Conservation (phyloP, 1,140 invertebrate genomes). For the Pogonomyrmex californicus region DNA sequence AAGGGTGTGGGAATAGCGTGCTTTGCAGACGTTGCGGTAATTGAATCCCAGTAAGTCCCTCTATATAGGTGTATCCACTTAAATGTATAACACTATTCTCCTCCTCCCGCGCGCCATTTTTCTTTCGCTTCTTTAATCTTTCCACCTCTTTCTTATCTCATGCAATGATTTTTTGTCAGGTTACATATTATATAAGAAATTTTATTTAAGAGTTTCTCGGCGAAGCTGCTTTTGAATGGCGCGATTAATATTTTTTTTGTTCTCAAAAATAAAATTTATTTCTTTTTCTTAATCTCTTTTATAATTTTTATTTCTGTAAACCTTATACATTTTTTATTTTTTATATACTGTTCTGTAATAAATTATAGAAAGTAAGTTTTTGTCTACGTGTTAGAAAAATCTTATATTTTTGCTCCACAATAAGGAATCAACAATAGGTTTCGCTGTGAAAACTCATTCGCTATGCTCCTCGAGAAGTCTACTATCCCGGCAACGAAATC, state of each 20-base stretch:
- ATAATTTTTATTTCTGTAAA: neutral
- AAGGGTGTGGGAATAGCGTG: slow-evolving; percentile 84
- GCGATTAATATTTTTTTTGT: neutral
- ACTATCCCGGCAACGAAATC: slow-evolving; percentile 62
- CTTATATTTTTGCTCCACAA: slow-evolving; percentile 12
- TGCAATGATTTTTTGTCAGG: slow-evolving; percentile 46
- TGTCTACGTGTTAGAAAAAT: neutral
- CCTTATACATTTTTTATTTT: neutral
- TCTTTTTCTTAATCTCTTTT: neutral
- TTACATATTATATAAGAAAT: slow-evolving; percentile 2
- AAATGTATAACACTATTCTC: slow-evolving; percentile 73
- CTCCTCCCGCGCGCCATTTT: slow-evolving; percentile 34
- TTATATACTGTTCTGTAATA: neutral
- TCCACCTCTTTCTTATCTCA: slow-evolving; percentile 34
- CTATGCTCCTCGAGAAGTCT: slow-evolving; percentile 49
- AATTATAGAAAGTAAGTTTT: neutral
- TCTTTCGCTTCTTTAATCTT: slow-evolving; percentile 63
- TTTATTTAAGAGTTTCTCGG: neutral
- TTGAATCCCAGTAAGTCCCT: slow-evolving; percentile 85
- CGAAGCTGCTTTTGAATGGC: neutral
- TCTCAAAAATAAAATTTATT: neutral
- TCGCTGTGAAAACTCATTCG: slow-evolving; percentile 50
- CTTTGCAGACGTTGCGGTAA: slow-evolving; percentile 86
- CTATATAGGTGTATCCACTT: slow-evolving; percentile 77
- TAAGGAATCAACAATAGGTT: slow-evolving; percentile 39